Base-by-base conservation (phyloP, 2,113 vertebrate genomes). In the Maylandia zebra region DNA sequence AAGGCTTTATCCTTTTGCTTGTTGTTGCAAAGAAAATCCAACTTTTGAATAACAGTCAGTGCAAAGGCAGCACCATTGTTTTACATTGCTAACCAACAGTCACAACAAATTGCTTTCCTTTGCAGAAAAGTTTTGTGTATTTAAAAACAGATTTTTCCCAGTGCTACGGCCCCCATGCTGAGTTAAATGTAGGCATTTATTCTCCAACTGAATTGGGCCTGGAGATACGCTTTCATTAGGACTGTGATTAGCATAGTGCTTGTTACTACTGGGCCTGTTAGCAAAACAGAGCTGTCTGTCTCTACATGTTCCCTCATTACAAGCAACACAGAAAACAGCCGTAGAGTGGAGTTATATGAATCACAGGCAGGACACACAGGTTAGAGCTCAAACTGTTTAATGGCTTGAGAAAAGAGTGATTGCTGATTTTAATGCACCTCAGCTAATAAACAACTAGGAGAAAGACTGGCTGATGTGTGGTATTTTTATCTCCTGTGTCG, bases 131-230 rank as follows among this genome's bases (percentile, higher is more conserved):
- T 93, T 91, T 94, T 74, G 8, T 95, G 92, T 95, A 95, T 96
- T 96, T 95, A 95, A 94, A 94, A 94, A 90, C 90, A 81, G 90
- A 89, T 88, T 95, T 92, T 89, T 90, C 82, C 85, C 66, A 82
- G 94, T 82, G 71, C 66, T 86, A 59, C 66, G 59, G 66, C 74
- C 92, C 93, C 91, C 95, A 91, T 91, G 94, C 95, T 95, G 95
- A 90, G 95, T 94, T 93, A 95, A 96, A 96, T 91, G 91, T 94
- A 96, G 88, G 84, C 92, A 93, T 96, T 95, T 95, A 95, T 96
- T 95, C 91, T 92, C 87, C 86, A 84, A 66, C 86, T 13, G 90
- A 92, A 93, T 94, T 82, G 86, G 89, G 93, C 92, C 94, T 87
- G 88, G 84, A 95, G 95, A 94, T 92, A 93, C 85, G 86, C 95